A percentile compares a stretch with the other conserved stretches of the same genome.
Evolutionary conservation across 2,113 vertebrate genomes (phyloP).

Genomic region (Litocranius walleri): DNA sequence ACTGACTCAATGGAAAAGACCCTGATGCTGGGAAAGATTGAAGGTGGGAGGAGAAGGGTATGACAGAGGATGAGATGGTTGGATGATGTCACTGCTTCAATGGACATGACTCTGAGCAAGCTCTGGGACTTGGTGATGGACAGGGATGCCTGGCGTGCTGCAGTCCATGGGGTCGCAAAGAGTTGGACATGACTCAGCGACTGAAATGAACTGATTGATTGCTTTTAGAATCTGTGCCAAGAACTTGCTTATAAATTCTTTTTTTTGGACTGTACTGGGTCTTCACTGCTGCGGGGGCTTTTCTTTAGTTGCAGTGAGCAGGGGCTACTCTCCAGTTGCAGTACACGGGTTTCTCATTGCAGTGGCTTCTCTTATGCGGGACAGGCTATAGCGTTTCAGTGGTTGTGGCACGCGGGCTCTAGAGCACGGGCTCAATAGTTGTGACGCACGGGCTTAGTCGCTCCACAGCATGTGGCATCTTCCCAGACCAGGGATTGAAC

Average conservation of each 20-base stretch:
- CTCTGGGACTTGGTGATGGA: background rate
- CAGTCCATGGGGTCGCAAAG: background rate
- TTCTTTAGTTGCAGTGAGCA: background rate
- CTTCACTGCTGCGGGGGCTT: background rate
- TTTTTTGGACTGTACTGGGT: background rate
- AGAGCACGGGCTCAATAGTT: background rate
- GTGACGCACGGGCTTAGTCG: background rate
- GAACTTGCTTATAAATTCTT: background rate
- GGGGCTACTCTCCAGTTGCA: background rate
- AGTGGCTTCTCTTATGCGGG: background rate
- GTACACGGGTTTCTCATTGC: background rate
- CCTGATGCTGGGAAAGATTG: background rate
- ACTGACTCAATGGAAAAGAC: background rate
- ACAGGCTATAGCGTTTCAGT: background rate
- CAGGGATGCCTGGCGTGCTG: background rate
- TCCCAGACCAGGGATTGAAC: background rate
- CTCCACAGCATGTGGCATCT: background rate
- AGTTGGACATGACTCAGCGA: accelerated
- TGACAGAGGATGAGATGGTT: background rate
- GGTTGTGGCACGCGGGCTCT: background rate
- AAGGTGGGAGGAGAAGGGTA: background rate
- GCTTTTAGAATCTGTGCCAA: background rate
- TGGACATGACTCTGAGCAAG: background rate
- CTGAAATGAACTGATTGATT: background rate
- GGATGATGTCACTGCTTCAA: background rate